phyloP scores from a whole-genome alignment of 2,888 invertebrate species.

The Diarsia mendica region DNA sequence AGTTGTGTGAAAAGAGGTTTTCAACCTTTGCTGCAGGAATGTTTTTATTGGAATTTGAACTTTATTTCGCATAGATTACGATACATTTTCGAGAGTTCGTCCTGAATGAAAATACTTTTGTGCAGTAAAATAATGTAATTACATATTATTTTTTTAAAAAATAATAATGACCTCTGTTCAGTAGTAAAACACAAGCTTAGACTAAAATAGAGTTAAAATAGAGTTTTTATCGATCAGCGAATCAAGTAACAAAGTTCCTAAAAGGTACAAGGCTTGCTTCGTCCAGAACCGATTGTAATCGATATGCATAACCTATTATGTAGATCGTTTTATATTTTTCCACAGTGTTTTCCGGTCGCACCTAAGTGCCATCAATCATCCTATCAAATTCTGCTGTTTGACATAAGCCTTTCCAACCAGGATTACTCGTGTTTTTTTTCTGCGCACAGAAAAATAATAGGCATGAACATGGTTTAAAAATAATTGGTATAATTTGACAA shows the following conservation, averaged over 20 bases:
- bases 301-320: slow-evolving; percentile 1
- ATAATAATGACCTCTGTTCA: too few species aligned
- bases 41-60: background rate
- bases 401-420: background rate
- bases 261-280: background rate
- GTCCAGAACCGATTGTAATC: slow-evolving; percentile 14
- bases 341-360: slow-evolving; percentile 39
- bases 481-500: background rate
- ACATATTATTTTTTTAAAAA: too few species aligned
- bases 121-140: background rate
- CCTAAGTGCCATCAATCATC: slow-evolving; percentile 48
- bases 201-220: slow-evolving; percentile 11
- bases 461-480: background rate
- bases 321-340: slow-evolving; percentile 10
- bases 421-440: slow-evolving; percentile 10
- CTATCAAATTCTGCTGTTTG: slow-evolving; percentile 21
- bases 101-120: background rate
- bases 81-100: background rate
- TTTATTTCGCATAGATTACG: background rate
- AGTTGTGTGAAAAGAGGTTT: slow-evolving; percentile 8
- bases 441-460: background rate
- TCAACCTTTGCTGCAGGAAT: background rate
- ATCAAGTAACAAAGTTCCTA: background rate
- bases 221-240: background rate
- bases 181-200: background rate